Base-by-base conservation (phyloP, 2,113 vertebrate genomes). In the Tringa solitaria region DNA sequence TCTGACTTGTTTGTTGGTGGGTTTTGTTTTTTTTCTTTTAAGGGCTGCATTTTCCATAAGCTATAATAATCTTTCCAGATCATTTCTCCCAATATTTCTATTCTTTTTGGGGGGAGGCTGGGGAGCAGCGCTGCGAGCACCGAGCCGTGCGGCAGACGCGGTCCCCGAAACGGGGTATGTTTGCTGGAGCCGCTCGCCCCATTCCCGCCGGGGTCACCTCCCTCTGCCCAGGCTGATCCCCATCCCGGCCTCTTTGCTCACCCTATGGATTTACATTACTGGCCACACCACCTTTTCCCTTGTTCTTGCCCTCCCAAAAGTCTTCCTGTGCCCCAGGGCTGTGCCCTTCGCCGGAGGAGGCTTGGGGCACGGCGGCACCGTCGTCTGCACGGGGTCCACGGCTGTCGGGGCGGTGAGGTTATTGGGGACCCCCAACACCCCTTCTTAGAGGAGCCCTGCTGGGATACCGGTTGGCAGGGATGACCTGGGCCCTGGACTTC, bases 111-210 rank as follows among this genome's bases (percentile, higher is more conserved):
- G 84, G 54, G 46, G n/a, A 50, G 22, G 12, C 60, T 13, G 9
- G 12, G 63, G 63, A n/a, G 82, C 57, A 33, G 57, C 2, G 1
- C 28, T 1, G 21, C 0, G 5, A 37, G 59, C 35, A 2, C 4
- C 0, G 2, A 65, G 65, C 30, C 0, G 0, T 15, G n/a, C 1
- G 1, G 50, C 35, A 9, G 32, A 14, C 5, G 0, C 2, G 0
- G 20, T 51, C 26, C 74, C 30, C 0, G 0, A 56, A 37, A 35
- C 21, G 26, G 23, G 37, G 1, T 9, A 24, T 7, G 0, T 78
- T 68, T 79, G 51, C 65, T 15, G 75, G 67, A 61, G 72, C 57
- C 0, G 0, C 57, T 79, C 3, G 3, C 22, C 30, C 12, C 0
- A 0, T 43, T 95, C 51, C 67, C 0, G 0, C 1, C 1, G 1